Base-by-base conservation (phyloP, 2,888 invertebrate species). In the Drosophila kokeensis region DNA sequence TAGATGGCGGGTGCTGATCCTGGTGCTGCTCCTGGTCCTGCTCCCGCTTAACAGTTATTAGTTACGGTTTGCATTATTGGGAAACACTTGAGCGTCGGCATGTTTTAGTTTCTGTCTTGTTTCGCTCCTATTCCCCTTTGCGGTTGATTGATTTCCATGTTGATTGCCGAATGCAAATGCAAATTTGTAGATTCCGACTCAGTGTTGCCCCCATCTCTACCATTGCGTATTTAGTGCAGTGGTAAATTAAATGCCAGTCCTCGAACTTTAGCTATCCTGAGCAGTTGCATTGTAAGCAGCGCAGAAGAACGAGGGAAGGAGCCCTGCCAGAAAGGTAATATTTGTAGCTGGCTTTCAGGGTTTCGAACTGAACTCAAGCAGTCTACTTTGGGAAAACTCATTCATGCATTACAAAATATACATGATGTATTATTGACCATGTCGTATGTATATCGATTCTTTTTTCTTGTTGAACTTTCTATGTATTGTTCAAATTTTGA, bases 91-190 rank as follows among this genome's bases (percentile, higher is more conserved):
- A 83, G 74, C 63, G 62, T 29, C 53, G 61, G 59, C 57, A 62
- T 62, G 52, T 67, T 59, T 45, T 63, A 62, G 68, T 61, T 69
- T 54, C 72, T 60, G 62, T 60, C 69, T 34, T 27, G 52, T 55
- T 57, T 53, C 13, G 38, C 18, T 36, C 10, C 49, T 42, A 15
- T 32, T 53, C 57, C 60, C 49, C 63, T 69, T 82, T 87, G 82
- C 79, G 85, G 82, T 87, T 86, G 86, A 86, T 87, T 87, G 85
- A 86, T 85, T 86, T 86, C 72, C 64, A 80, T 86, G 87, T 79
- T 83, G 86, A 85, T 86, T 85, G 82, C 73, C 54, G 71, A 70
- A 82, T 83, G 85, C 82, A 85, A 85, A 84, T 85, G 78, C 80
- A 83, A 80, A 82, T 83, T 62, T 78, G 78, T 68, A 60, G 62